These are phyloP conservation scores for Agonopterix heracliana DNA, from an alignment of 2,888 invertebrate species.

Conservation along the genomic window DNA sequence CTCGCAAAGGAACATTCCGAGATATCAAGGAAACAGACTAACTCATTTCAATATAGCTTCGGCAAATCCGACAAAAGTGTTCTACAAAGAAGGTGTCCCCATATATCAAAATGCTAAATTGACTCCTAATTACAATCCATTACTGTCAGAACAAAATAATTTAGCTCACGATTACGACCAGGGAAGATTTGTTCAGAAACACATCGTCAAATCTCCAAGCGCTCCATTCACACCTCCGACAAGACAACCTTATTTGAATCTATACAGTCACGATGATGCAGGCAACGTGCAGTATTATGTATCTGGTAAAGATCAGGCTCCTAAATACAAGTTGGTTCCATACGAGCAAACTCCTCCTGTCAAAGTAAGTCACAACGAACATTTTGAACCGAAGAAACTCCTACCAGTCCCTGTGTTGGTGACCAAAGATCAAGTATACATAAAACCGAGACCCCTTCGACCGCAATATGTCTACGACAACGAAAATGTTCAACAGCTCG, in stretches of 20 bases:
- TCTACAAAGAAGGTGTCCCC: slow-evolving; percentile 50
- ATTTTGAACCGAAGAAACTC: slow-evolving; percentile 39
- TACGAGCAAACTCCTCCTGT: slow-evolving; percentile 69
- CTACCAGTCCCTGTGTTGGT: slow-evolving; percentile 33
- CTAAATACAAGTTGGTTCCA: slow-evolving; percentile 66
- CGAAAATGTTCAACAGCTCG: slow-evolving; percentile 30
- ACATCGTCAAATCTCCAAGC: slow-evolving; percentile 34
- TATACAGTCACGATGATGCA: slow-evolving; percentile 39
- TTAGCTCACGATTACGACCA: slow-evolving; percentile 36
- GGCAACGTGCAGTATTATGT: slow-evolving; percentile 55
- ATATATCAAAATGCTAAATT: slow-evolving; percentile 36
- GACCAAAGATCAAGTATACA: slow-evolving; percentile 45
- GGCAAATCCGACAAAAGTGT: slow-evolving; percentile 60
- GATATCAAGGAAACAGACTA: slow-evolving; percentile 65
- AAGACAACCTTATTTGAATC: slow-evolving; percentile 49
- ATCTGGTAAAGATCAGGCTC: slow-evolving; percentile 47
- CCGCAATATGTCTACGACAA: slow-evolving; percentile 46
- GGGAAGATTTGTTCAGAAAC: slow-evolving; percentile 40
- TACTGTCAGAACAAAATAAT: slow-evolving; percentile 28
- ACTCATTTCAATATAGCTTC: slow-evolving; percentile 67
- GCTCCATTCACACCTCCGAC: slow-evolving; percentile 29
- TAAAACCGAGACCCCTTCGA: slow-evolving; percentile 46
- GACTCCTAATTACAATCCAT: slow-evolving; percentile 40
- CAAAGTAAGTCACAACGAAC: slow-evolving; percentile 24
- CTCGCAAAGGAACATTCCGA: slow-evolving; percentile 55